Evolutionary conservation across 2,888 invertebrate species (phyloP), one percentile per base, ranked within the genome.

Genomic region (Podabrus alpinus): DNA sequence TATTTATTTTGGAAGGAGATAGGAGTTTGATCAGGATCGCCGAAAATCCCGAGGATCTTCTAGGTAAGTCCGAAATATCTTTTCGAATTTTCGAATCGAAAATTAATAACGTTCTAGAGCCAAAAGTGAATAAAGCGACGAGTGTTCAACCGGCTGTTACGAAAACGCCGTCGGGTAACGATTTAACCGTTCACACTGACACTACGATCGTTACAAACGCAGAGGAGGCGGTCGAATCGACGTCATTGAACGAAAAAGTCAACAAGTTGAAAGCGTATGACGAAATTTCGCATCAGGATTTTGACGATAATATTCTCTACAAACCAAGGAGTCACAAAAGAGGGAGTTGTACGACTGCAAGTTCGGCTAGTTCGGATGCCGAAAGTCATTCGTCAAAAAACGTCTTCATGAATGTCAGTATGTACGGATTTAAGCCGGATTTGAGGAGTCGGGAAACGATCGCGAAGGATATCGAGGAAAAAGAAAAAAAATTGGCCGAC

Each of bases 1-100:
- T 97, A 80, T 96, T 96, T 88, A 89, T 97, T 68, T 88, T 97
- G 81, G 94, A 95, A 85, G 95, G 95, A 0, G 90, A 92, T 66
- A 90, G 95, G 78, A 94, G 94, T 82, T 87, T 97, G 77, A 87
- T 96, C 70, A 90, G 97, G n/a, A 90, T 97, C 67, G 92, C 94
- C 59, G 91, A 91, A 80, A 88, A 90, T 82, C 95, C 96, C 10
- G 95, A 95, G 85, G 69, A 78, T 17, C 75, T 73, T 79, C 85
- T 87, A 75, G 87, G 87, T 84, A 86, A 86, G 81, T 67, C 73
- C 15, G 19, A 64, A 15, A 25, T 74, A 10, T 45, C 5, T 66
- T 66, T 76, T 64, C 45, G 15, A 67, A 69, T 66, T 66, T 76
- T 64, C 45, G 15, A 67, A 69, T 59, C 62, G 68, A 71, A 74